Evolutionary conservation across 1,140 invertebrate species (phyloP), one percentile per base, ranked within the genome.

Genomic region (Sitodiplosis mosellana): DNA sequence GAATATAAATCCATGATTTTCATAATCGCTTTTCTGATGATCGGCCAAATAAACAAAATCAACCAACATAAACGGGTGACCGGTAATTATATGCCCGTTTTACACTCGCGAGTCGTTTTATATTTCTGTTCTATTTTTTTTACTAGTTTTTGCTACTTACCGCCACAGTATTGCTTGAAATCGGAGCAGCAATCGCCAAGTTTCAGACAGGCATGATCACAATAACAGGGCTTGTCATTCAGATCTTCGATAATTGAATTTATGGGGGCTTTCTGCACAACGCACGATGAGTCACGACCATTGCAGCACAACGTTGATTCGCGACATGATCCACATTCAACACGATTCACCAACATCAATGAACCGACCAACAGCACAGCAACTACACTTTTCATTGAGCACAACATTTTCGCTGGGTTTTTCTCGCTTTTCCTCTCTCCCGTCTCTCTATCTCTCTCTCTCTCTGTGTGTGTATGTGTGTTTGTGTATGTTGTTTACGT

Each of bases 131-230:
- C n/a, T n/a, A n/a, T n/a, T n/a, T n/a, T n/a, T n/a, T 27, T 27
- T 27, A 12, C 7, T 22, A 46, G 18, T 22, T 18, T 15, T 21
- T 18, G 17, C 6, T 14, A 70, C 72, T 72, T 68, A 89, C 86
- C 86, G 68, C 82, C 81, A 58, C 86, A 89, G 50, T 83, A 79
- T 49, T 84, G 75, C 59, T 85, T 82, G 59, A 87, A 88, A 60
- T 89, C 86, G 2, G 74, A 65, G 65, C 86, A 89, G 63, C 86
- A 89, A 54, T 89, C 86, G 36, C 82, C 83, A 4, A 88, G 68
- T 56, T 85, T 87, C 53, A 89, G 70, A 59, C 86, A 89, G 27
- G 84, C 85, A 59, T 88, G 83, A 65, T 88, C 86, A 65, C 86
- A 89, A 58, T 88, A 88, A 60, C 86, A 89, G 1, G 84, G 84